Conservation (phyloP, 30 jellyfish, hydroid and myxozoan genomes). For the Hydractinia echinata region DNA sequence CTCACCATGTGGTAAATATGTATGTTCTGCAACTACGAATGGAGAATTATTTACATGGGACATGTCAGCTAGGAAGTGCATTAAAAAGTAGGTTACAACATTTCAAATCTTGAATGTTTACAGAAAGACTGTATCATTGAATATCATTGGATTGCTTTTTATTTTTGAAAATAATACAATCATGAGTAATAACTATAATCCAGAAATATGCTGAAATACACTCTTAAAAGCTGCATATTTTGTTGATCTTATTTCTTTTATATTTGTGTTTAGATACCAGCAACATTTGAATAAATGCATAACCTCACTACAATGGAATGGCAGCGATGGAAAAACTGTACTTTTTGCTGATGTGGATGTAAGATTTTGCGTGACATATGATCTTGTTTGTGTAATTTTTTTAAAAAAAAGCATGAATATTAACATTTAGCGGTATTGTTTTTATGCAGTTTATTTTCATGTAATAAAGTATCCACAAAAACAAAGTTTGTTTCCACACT, state of each 20-base stretch:
- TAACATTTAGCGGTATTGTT: too few relatives aligned
- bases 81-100: conserved; percentile 45
- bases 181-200: too few relatives aligned
- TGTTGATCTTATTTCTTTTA: not conserved
- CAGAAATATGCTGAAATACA: too few relatives aligned
- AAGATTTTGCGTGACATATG: not conserved
- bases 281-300: conserved; percentile 29
- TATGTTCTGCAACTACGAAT: conserved; percentile 58
- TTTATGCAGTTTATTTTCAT: too few relatives aligned
- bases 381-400: too few relatives aligned
- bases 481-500: too few relatives aligned
- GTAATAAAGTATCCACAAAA: too few relatives aligned
- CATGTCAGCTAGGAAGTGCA: conserved; percentile 25
- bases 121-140: not conserved
- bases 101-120: not conserved
- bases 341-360: conserved; percentile 62
- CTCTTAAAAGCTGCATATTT: not conserved
- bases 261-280: not conserved
- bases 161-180: not conserved
- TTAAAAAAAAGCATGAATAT: too few relatives aligned
- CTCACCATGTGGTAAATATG: conserved; percentile 60
- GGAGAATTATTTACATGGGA: conserved; percentile 82
- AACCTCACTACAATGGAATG: conserved; percentile 58
- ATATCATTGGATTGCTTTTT: not conserved
- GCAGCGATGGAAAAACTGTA: conserved; percentile 34